phyloP scores from a whole-genome alignment of 2,888 invertebrate genomes.

The Leptinotarsa juncta region DNA sequence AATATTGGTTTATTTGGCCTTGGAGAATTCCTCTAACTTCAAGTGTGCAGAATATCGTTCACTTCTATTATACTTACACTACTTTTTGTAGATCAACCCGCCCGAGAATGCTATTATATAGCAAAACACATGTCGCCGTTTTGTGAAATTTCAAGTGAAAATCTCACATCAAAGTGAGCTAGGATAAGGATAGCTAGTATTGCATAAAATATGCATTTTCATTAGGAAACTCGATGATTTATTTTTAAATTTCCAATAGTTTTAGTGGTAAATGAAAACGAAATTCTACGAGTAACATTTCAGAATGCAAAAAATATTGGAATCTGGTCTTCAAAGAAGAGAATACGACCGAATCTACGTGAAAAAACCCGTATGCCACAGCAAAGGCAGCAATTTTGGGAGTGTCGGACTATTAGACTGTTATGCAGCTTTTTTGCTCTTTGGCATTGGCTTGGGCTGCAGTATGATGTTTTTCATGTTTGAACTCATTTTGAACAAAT shows the following conservation, averaged over 20 bases:
- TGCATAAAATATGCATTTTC: no score
- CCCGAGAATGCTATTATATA: no score
- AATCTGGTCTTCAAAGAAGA: conserved; percentile 71
- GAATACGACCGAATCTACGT: conserved; percentile 70
- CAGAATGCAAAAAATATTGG: conserved; percentile 64
- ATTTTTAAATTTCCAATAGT: neutral
- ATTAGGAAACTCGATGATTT: no score
- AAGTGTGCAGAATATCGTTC: no score
- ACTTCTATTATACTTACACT: no score
- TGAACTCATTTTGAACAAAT: conserved; percentile 33
- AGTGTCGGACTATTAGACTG: conserved; percentile 72
- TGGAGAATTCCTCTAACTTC: no score
- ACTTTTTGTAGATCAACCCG: no score
- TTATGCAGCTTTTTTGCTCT: conserved; percentile 66
- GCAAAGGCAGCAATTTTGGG: conserved; percentile 71
- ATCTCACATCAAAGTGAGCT: no score
- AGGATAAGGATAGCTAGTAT: no score
- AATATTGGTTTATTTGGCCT: no score
- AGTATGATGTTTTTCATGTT: conserved; percentile 38
- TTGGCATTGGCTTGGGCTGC: conserved; percentile 44
- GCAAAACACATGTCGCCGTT: no score
- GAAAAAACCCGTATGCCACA: conserved; percentile 71
- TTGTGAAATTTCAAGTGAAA: no score
- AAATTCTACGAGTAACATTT: conserved; percentile 27
- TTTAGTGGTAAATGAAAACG: neutral